phyloP scores from a whole-genome alignment of 2,113 vertebrate species.

The Microcebus griseorufus region DNA sequence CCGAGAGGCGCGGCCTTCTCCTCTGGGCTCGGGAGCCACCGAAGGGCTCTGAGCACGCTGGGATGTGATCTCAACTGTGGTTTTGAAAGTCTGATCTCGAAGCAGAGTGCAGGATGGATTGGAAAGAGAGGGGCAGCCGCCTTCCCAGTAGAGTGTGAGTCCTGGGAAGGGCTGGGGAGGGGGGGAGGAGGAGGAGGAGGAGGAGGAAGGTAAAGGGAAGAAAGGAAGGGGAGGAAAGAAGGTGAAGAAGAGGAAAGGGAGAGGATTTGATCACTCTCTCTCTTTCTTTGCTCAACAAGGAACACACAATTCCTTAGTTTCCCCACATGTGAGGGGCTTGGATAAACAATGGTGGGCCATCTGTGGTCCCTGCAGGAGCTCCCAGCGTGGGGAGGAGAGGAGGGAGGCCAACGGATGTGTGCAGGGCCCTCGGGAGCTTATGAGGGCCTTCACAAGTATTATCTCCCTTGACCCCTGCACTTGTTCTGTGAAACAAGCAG shows the following conservation, averaged over 20 bases:
- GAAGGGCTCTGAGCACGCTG: background rate
- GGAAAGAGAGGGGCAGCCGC: background rate
- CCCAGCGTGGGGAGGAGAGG: background rate
- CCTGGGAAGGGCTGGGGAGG: background rate
- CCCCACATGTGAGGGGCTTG: rapidly evolving
- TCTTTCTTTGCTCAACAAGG: background rate
- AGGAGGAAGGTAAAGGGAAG: too few relatives aligned
- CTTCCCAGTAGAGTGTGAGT: background rate
- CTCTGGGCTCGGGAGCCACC: background rate
- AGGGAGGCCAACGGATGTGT: background rate
- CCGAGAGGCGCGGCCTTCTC: background rate
- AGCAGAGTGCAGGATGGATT: background rate
- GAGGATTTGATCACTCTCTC: background rate
- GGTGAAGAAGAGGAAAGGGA: background rate
- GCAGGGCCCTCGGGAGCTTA: background rate
- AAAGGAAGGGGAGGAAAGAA: background rate
- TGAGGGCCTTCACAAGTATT: background rate
- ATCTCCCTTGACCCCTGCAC: background rate
- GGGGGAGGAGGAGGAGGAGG: background rate
- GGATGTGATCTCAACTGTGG: background rate
- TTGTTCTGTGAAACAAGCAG: background rate
- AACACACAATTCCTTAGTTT: background rate
- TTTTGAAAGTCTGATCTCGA: background rate
- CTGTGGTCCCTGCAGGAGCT: background rate
- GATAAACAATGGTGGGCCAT: background rate